These are phyloP conservation scores for Hippocampus mohnikei DNA, from an alignment of 2,113 vertebrate species.

Conservation along the genomic window DNA sequence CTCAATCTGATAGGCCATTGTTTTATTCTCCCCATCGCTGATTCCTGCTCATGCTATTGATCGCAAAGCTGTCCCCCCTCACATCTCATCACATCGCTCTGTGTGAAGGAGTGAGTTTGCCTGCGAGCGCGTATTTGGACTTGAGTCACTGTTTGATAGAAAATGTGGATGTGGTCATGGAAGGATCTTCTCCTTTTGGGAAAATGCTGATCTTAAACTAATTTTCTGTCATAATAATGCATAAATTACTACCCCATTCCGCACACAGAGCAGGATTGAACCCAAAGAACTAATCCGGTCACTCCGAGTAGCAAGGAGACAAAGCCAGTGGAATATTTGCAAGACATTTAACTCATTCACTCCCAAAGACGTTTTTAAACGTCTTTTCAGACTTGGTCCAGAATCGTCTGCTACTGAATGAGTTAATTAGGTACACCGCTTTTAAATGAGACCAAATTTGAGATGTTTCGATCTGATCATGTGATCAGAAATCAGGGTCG, in stretches of 20 bases:
- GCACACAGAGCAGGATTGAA: conserved; percentile 28
- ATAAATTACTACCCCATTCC: neutral
- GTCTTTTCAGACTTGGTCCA: no score
- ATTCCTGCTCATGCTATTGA: conserved; percentile 82
- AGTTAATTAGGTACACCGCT: neutral
- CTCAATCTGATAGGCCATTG: conserved; percentile 87
- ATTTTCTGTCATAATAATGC: conserved; percentile 28
- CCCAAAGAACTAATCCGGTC: conserved; percentile 46
- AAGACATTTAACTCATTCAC: no score
- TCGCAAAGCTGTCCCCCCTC: conserved; percentile 63
- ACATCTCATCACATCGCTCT: conserved; percentile 73
- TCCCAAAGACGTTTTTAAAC: no score
- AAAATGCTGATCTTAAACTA: conserved; percentile 30
- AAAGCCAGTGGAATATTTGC: conserved; percentile 34
- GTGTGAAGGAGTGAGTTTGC: conserved; percentile 38
- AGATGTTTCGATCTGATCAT: no score
- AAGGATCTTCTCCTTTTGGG: conserved; percentile 20
- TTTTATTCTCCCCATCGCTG: conserved; percentile 80
- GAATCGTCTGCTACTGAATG: no score
- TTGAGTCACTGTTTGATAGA: conserved; percentile 41
- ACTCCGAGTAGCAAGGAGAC: conserved; percentile 49
- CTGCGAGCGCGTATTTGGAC: conserved; percentile 35
- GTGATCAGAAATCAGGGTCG: no score
- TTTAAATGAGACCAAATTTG: neutral
- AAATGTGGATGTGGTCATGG: conserved; percentile 49